Evolutionary conservation across 1,140 invertebrate genomes (phyloP).

Genomic region (Drosophila littoralis): DNA sequence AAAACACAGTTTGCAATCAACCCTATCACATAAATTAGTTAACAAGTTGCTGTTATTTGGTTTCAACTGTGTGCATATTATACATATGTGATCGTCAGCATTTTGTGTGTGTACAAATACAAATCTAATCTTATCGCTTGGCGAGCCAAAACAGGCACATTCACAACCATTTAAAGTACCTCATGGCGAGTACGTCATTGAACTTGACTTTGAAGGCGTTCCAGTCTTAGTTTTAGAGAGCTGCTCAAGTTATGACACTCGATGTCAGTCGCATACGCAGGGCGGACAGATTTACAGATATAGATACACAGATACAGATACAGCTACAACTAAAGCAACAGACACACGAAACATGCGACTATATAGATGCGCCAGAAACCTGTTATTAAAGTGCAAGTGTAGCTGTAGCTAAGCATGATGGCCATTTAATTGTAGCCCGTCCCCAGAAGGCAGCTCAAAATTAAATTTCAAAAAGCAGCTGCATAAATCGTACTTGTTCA

Average conservation of each 20-base stretch:
- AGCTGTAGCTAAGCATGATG: constrained; percentile 46
- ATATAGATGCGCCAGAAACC: constrained; percentile 35
- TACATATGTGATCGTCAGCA: background rate
- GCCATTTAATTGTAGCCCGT: constrained; percentile 45
- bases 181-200: constrained; percentile 46
- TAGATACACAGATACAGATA: constrained; percentile 13
- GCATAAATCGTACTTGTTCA: constrained; percentile 34
- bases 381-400: constrained; percentile 49
- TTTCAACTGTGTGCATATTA: no score
- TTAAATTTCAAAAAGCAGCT: constrained; percentile 39
- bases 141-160: constrained; percentile 26
- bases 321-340: constrained; percentile 4
- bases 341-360: background rate
- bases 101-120: constrained; percentile 13
- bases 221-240: constrained; percentile 32
- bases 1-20: constrained; percentile 29
- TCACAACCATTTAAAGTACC: constrained; percentile 42
- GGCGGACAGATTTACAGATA: constrained; percentile 44
- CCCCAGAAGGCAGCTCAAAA: constrained; percentile 33
- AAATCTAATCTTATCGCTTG: constrained; percentile 43
- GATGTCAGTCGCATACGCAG: constrained; percentile 33
- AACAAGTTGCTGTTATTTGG: constrained; percentile 26
- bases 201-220: constrained; percentile 57
- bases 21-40: constrained; percentile 47
- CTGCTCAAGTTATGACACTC: constrained; percentile 53